Evolutionary conservation across 2,113 vertebrate genomes (phyloP).

Genomic region (Paralichthys olivaceus): DNA sequence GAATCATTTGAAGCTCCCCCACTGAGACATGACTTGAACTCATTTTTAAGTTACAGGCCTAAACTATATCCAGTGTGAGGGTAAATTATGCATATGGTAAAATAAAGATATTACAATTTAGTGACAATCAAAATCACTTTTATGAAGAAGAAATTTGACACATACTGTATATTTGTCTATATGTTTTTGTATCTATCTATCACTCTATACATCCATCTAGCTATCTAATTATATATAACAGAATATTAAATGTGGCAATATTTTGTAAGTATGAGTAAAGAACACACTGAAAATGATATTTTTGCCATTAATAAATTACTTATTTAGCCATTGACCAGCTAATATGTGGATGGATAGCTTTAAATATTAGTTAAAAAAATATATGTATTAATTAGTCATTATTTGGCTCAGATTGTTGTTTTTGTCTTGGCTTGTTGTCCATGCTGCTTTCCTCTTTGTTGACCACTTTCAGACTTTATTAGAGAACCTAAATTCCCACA

Average conservation of each 20-base stretch:
- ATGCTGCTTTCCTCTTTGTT: too few relatives aligned
- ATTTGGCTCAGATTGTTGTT: too few relatives aligned
- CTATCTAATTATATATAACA: background rate
- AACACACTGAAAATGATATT: background rate
- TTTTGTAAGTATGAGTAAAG: background rate
- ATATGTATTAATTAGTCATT: too few relatives aligned
- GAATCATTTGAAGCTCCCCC: slow-evolving; percentile 4
- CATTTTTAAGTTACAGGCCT: background rate
- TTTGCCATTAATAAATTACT: background rate
- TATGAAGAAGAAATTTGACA: background rate
- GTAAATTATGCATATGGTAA: background rate
- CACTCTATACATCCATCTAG: too few relatives aligned
- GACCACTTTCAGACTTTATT: too few relatives aligned
- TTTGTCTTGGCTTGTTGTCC: too few relatives aligned
- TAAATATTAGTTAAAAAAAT: too few relatives aligned
- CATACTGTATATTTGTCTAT: too few relatives aligned
- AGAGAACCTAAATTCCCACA: too few relatives aligned
- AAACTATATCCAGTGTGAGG: slow-evolving; percentile 3
- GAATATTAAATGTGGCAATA: background rate
- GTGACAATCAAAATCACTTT: background rate
- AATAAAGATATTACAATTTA: background rate
- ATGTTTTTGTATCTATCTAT: too few relatives aligned
- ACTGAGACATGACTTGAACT: slow-evolving; percentile 18
- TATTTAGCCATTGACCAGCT: background rate
- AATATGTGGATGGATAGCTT: too few relatives aligned